Percentiles rank a stretch among this genome's conserved stretches.
These are phyloP conservation scores for Akabosia matsudoensis DNA, from an alignment of 1,140 invertebrate genomes.

Conservation along the genomic window DNA sequence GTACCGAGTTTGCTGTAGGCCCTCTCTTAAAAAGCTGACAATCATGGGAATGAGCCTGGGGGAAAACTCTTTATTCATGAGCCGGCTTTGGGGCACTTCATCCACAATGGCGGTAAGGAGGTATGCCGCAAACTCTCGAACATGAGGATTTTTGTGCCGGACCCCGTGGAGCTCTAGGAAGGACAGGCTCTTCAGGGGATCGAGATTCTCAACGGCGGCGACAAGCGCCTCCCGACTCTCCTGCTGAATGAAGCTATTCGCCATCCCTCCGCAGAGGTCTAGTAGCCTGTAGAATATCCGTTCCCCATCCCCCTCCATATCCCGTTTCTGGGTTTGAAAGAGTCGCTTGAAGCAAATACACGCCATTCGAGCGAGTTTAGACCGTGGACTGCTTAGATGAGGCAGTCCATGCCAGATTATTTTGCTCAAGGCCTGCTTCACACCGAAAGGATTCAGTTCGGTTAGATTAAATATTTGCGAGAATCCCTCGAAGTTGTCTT, in stretches of 20 bases:
- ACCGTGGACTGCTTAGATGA: not conserved
- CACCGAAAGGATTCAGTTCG: not conserved
- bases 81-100: not conserved
- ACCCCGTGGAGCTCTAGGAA: not conserved
- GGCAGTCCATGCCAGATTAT: not conserved
- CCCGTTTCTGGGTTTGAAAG: not conserved
- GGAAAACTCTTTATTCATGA: constrained; percentile 4
- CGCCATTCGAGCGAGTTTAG: not conserved
- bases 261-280: not conserved
- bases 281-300: not conserved
- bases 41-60: not conserved
- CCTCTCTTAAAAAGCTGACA: not conserved
- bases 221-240: not conserved
- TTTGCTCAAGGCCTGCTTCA: not conserved
- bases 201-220: not conserved
- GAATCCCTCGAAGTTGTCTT: not conserved
- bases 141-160: not conserved
- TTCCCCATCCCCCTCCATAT: not conserved
- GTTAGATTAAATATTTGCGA: not conserved
- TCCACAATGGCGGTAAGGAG: not conserved
- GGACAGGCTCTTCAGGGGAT: not conserved
- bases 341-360: constrained; percentile 10
- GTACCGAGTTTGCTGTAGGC: not conserved
- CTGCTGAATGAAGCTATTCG: constrained; percentile 1
- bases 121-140: not conserved